A percentile compares a stretch with the other conserved stretches of the same genome.
phyloP scores from a whole-genome alignment of 35 echinoderm and acorn worm species.

The Heliocidaris erythrogramma region DNA sequence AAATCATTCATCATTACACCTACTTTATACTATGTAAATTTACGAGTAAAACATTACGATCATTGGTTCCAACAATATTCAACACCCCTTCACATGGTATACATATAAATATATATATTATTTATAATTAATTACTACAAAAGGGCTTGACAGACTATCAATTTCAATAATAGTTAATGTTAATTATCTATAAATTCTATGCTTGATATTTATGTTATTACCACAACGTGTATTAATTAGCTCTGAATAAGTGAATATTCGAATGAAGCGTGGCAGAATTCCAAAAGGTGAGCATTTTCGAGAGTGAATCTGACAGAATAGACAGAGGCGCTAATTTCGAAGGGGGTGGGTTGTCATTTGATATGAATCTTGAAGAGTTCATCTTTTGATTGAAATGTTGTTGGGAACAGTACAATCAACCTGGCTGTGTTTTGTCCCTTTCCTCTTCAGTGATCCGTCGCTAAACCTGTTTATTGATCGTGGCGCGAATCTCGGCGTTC shows the following conservation, averaged over 20 bases:
- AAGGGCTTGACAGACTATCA: too few relatives aligned
- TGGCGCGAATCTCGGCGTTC: neutral
- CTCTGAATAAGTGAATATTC: neutral
- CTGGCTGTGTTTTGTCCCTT: neutral
- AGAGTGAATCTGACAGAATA: neutral
- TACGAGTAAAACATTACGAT: too few relatives aligned
- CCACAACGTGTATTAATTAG: neutral
- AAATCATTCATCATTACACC: too few relatives aligned
- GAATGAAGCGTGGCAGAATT: neutral
- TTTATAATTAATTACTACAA: too few relatives aligned
- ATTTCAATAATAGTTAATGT: too few relatives aligned
- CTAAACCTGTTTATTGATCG: conserved; percentile 34
- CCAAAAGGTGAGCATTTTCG: neutral
- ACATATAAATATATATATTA: too few relatives aligned
- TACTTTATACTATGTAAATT: too few relatives aligned
- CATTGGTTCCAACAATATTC: too few relatives aligned
- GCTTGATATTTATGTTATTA: too few relatives aligned
- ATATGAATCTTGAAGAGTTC: neutral
- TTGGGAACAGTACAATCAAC: conserved; percentile 46
- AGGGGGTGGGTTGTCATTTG: neutral
- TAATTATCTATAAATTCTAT: too few relatives aligned
- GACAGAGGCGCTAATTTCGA: neutral
- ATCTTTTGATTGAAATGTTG: conserved; percentile 31
- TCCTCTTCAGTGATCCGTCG: neutral
- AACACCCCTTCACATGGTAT: too few relatives aligned